A percentile compares a stretch with the other conserved stretches of the same genome.
Conservation (phyloP, 2,113 vertebrate species). For the Dermatemys mawii region DNA sequence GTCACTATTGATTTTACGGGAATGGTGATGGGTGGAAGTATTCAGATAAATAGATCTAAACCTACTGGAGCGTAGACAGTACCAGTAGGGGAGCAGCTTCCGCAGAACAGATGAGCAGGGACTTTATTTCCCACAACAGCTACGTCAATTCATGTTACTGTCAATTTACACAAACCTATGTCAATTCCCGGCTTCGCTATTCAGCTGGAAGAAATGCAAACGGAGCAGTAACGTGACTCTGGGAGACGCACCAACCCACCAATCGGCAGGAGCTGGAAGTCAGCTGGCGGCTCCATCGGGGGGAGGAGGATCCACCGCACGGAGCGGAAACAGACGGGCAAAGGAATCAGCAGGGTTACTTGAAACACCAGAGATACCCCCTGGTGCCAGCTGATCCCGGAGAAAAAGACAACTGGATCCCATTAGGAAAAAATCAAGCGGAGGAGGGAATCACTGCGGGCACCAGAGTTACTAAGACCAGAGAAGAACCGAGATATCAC, state of each 20-base stretch:
- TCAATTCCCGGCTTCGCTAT: background rate
- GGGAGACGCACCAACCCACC: background rate
- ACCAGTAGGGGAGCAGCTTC: too few species aligned
- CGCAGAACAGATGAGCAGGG: too few species aligned
- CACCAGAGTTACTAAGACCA: too few species aligned
- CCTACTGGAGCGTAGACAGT: too few species aligned
- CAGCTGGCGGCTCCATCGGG: too few species aligned
- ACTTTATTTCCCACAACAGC: too few species aligned
- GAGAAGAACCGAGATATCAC: background rate
- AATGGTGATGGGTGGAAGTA: background rate
- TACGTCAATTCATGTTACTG: too few species aligned
- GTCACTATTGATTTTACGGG: fast-evolving
- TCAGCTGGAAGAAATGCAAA: background rate
- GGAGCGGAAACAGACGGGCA: background rate
- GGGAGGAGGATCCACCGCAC: too few species aligned
- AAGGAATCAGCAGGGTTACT: too few species aligned
- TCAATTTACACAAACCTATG: too few species aligned
- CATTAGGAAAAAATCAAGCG: background rate
- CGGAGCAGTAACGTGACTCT: background rate
- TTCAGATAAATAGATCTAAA: background rate
- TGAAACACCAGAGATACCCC: background rate
- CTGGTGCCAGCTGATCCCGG: too few species aligned
- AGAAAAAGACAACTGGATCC: background rate
- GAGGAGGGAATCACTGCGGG: too few species aligned
- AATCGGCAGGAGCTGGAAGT: background rate